Evolutionary conservation across 2,113 vertebrate species (phyloP).

Genomic region (Haemorhous mexicanus): DNA sequence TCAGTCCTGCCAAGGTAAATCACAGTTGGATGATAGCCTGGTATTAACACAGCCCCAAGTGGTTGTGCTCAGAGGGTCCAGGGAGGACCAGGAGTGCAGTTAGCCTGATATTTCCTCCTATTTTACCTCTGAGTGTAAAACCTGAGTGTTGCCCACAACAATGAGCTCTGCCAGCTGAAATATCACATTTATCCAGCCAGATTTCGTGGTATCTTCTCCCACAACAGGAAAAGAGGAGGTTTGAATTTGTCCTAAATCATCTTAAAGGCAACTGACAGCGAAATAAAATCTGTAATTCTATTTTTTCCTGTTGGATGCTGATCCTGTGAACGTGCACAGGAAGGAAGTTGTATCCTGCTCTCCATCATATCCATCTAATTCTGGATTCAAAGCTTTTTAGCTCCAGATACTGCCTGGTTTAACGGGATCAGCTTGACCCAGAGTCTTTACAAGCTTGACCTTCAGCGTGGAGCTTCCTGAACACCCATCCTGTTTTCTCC

Average conservation of each 20-base stretch:
- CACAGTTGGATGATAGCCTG: neutral
- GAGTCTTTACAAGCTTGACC: conserved; percentile 49
- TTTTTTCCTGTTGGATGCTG: neutral
- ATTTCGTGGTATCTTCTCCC: neutral
- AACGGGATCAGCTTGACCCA: conserved; percentile 35
- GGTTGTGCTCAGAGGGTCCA: neutral
- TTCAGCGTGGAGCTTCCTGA: conserved; percentile 16
- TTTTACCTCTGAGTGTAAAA: neutral
- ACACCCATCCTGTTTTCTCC: conserved; percentile 29
- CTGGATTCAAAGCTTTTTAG: conserved; percentile 25
- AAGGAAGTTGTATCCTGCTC: neutral
- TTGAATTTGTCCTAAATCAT: neutral
- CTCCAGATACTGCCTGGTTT: neutral
- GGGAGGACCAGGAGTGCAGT: neutral
- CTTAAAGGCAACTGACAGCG: neutral
- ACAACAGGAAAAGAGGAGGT: neutral
- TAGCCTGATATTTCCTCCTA: neutral
- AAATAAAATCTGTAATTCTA: neutral
- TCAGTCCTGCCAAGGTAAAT: conserved; percentile 37
- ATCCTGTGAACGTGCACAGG: neutral
- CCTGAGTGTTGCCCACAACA: neutral
- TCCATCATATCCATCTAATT: neutral
- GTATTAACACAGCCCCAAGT: neutral
- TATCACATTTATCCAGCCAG: neutral
- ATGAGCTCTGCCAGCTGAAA: neutral